Evolutionary conservation across 2,797 vertebrate genomes (phyloP), one percentile per base, ranked within the genome.

Genomic region (Salmo trutta): DNA sequence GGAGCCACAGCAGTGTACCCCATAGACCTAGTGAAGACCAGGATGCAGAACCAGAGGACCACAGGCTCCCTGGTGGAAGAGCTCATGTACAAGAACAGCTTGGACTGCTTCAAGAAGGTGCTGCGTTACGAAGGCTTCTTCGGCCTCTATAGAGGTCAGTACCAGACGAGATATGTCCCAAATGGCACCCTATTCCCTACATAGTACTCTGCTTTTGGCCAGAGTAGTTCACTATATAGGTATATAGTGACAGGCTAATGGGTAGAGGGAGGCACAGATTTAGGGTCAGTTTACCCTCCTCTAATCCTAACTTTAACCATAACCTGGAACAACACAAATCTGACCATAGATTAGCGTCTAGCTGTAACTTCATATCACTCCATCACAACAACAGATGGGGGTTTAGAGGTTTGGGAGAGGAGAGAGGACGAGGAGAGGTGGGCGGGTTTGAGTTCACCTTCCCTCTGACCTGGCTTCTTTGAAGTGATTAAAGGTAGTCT

Each of bases 51-150:
- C 91, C 98, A 99, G 84, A 96, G 98, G 65, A 95, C 96, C 84
- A 95, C 94, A 0, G 96, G 97, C 19, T 97, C 98, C 19, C 97
- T 99, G 0, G 95, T 99, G 1, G 98, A 96, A 76, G 98, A 99
- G 91, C 79, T 99, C 91, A 97, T 99, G 98, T 99, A 99, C 88
- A 99, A 99, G 92, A 99, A 96, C 95, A 99, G 98, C 88, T 99
- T 99, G 79, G 98, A 99, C 91, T 99, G 98, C 78, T 97, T 97
- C 78, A 99, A 98, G 94, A 99, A 99, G 88, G 98, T 99, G 83
- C 93, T 99, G 73, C 97, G 98, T 85, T 99, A 97, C 1, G 98
- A 99, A 90, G 98, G 98, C 75, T 94, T 97, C 94, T 98, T 97
- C 75, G 98, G 98, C 81, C 97, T 99, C 87, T 99, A 99, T 86